Percentiles rank a stretch among this genome's conserved stretches.
These are phyloP conservation scores for Rhabdomys dilectus DNA, from an alignment of 2,113 vertebrate genomes.

Conservation along the genomic window DNA sequence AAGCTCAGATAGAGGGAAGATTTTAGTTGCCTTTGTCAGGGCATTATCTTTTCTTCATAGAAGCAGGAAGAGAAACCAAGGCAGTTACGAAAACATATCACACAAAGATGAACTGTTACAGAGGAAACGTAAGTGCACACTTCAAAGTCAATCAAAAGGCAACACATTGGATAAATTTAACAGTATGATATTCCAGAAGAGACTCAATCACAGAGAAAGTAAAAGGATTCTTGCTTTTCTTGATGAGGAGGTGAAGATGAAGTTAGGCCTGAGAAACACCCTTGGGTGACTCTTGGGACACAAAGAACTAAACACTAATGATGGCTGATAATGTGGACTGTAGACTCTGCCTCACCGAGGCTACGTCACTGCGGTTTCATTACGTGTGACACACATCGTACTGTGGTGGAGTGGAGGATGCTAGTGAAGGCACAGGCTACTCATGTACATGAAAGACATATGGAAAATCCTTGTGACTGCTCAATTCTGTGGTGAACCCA, in stretches of 20 bases:
- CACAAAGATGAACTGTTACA: too few species aligned
- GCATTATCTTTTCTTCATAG: neutral
- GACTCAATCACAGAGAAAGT: fast-evolving
- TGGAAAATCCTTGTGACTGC: neutral
- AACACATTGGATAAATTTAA: neutral
- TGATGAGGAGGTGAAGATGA: neutral
- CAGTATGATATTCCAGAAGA: neutral
- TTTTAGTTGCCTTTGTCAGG: neutral
- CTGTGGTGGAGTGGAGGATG: too few species aligned
- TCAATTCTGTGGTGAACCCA: neutral
- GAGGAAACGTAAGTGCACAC: neutral
- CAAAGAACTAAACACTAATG: neutral
- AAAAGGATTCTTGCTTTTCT: too few species aligned
- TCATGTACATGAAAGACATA: too few species aligned
- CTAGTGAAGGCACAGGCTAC: too few species aligned
- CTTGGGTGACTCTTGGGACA: neutral
- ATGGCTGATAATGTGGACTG: neutral
- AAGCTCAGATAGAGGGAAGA: neutral
- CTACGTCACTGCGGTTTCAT: neutral
- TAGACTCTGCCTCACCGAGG: neutral
- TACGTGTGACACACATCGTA: too few species aligned
- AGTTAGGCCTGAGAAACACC: neutral
- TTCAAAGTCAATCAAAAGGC: neutral
- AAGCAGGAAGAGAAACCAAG: neutral
- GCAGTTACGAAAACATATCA: neutral